Base-by-base conservation (phyloP, 2,888 invertebrate species). In the Spisula solida region DNA sequence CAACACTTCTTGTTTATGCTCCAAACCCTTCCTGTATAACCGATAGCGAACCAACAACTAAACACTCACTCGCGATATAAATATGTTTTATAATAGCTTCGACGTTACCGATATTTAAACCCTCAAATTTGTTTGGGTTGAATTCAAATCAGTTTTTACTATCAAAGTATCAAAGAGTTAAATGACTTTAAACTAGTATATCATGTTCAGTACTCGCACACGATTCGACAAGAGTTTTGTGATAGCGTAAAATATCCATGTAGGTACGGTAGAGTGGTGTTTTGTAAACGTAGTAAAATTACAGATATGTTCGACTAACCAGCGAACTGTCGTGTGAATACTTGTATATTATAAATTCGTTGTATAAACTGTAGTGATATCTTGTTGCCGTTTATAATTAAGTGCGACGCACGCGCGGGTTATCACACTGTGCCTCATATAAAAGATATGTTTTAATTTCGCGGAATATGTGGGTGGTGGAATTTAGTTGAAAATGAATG, bases 181-280 rank as follows among this genome's bases (percentile, higher is more conserved):
- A 75, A 31, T 75, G 75, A 34, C 75, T 75, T 75, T 14, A 41
- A 75, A 75, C 75, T 31, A 75, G 75, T 75, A 75, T 14, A 31
- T 25, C 14, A 34, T 6, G 70, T 70, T 29, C 25, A 51, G 51
- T 51, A 51, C 51, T 51, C 14, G 51, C 51, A n/a, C 20, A 75
- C 16, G 75, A 34, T 75, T 75, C 75, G 75, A 75, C 75, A 75
- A 34, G 20, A 0, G 34, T 31, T 25, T 25, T 31, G 25, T 25
- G 34, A 31, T 60, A 60, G 2, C 12, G 34, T 75, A 34, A 25
- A 70, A 2, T 75, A 31, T 34, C 25, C 34, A 75, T 16, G 31
- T 16, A 75, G 75, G 60, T 60, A 16, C 51, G 51, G 10, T n/a
- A 66, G 60, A 66, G 25, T 51, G 60, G 25, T 66, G 60, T 66